These are phyloP conservation scores for mouse (Mus musculus) DNA, from an alignment of 2,113 vertebrate species.

Conservation along the genomic window GRCm39 chr14:116998501-116999000, in stretches of 20 bases:
- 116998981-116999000: neutral
- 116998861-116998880: slow-evolving; percentile 21
- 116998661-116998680: slow-evolving; percentile 43
- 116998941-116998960: neutral
- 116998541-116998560: slow-evolving; percentile 58
- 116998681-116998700: slow-evolving; percentile 27
- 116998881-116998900: slow-evolving; percentile 48
- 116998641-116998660: slow-evolving; percentile 69
- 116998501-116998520: slow-evolving; percentile 22
- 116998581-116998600: slow-evolving; percentile 72
- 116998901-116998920: slow-evolving; percentile 36
- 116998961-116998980: neutral
- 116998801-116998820: slow-evolving; percentile 59
- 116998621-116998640: slow-evolving; percentile 55
- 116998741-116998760: slow-evolving; percentile 43
- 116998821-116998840: slow-evolving; percentile 30
- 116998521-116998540: slow-evolving; percentile 62
- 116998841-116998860: slow-evolving; percentile 60
- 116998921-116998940: slow-evolving; percentile 52
- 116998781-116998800: neutral
- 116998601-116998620: slow-evolving; percentile 60
- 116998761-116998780: slow-evolving; percentile 31
- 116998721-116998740: slow-evolving; percentile 61
- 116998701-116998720: slow-evolving; percentile 63
- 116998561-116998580: slow-evolving; percentile 32